These are phyloP conservation scores for Gallinago solitaria DNA, from an alignment of 2,797 vertebrate genomes.

Conservation along the genomic window DNA sequence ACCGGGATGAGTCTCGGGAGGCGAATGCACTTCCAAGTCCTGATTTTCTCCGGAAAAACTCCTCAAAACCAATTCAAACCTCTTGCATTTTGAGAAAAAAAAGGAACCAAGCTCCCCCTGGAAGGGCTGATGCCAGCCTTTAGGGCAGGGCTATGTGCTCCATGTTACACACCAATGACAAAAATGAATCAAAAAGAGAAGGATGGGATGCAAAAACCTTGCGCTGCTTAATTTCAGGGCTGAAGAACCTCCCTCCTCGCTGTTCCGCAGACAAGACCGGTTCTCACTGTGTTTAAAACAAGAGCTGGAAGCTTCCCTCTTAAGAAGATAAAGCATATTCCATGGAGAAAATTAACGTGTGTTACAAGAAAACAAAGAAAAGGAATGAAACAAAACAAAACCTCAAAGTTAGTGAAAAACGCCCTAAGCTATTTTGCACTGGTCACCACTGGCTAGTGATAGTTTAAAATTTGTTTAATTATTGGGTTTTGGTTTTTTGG, in stretches of 20 bases:
- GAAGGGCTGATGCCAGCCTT: background rate
- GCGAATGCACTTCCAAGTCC: background rate
- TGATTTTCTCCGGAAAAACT: background rate
- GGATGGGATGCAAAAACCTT: background rate
- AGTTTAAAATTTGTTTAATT: background rate
- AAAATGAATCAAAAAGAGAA: background rate
- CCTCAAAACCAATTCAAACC: background rate
- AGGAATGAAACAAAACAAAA: background rate
- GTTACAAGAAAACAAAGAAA: background rate
- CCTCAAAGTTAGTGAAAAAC: constrained; percentile 24
- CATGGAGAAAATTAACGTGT: background rate
- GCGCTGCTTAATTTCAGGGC: background rate
- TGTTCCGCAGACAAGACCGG: constrained; percentile 37
- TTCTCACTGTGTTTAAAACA: constrained; percentile 16
- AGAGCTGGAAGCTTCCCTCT: constrained; percentile 11
- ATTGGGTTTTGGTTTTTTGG: background rate
- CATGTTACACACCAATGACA: background rate
- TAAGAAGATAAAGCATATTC: constrained; percentile 12
- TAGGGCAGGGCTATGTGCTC: background rate
- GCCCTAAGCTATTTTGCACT: constrained; percentile 63
- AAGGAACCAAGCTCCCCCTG: background rate
- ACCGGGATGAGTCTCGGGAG: background rate
- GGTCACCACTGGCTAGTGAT: constrained; percentile 70
- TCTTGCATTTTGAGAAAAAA: background rate
- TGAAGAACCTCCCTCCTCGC: constrained; percentile 42